Percentiles rank a stretch among this genome's conserved stretches.
Evolutionary conservation across 2,797 vertebrate species (phyloP).

Genomic region (Ambastaia sidthimunki): DNA sequence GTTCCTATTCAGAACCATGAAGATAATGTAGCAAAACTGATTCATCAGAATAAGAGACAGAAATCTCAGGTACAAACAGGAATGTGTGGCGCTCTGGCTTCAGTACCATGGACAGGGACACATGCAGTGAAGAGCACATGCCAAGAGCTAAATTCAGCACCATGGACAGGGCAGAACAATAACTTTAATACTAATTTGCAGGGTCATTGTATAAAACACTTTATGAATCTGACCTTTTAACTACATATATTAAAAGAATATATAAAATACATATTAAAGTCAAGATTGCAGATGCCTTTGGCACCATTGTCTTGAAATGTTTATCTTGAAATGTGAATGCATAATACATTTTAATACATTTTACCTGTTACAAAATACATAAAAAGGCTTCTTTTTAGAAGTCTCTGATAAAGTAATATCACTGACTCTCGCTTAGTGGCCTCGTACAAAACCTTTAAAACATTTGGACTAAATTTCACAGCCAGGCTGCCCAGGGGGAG

Average conservation of each 20-base stretch:
- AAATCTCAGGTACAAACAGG: neutral
- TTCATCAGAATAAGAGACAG: constrained; percentile 46
- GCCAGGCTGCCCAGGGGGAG: constrained; percentile 53
- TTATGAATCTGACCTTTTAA: neutral
- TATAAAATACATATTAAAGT: no score
- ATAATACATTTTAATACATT: neutral
- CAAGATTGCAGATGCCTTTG: neutral
- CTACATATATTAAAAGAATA: neutral
- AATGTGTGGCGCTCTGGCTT: neutral
- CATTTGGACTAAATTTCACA: constrained; percentile 51
- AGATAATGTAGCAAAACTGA: neutral
- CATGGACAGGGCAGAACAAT: constrained; percentile 1
- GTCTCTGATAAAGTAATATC: constrained; percentile 35
- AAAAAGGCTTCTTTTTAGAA: constrained; percentile 7
- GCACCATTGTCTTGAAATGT: neutral
- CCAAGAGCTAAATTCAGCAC: constrained; percentile 11
- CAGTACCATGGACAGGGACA: constrained; percentile 45
- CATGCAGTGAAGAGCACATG: neutral
- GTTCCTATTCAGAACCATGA: constrained; percentile 34
- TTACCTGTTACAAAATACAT: neutral
- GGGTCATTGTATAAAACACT: neutral
- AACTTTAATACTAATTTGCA: no score
- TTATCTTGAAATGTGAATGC: neutral
- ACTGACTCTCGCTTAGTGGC: constrained; percentile 34
- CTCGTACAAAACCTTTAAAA: constrained; percentile 47